Base-by-base conservation (phyloP, 2,113 vertebrate genomes). In the Laterallus jamaicensis region DNA sequence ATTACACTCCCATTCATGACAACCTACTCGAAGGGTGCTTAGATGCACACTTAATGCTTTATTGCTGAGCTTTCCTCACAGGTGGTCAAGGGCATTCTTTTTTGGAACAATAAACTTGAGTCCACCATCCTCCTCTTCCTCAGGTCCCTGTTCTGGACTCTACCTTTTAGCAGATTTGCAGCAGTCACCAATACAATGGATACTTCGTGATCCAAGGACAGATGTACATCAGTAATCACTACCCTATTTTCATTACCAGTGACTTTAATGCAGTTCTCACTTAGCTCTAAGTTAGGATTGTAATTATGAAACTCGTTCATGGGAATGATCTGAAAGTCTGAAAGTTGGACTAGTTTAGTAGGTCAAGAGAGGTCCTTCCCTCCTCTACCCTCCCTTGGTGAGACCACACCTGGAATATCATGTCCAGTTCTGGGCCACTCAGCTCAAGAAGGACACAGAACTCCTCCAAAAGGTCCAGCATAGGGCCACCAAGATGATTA, bases 1-100 rank as follows among this genome's bases (percentile, higher is more conserved):
- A 92, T 94, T 95, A 86, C n/a, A 62, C 77, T 88, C 67, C 28
- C 29, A 87, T 89, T 89, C 77, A 79, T 52, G 55, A 32, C 50
- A 86, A 58, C 40, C 24, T 93, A 73, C 85, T 89, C 81, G 91
- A 89, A 94, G 31, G 12, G 40, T 92, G 73, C 50, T 88, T 79
- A 91, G 50, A 64, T 64, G 67, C 55, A 76, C 42, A 37, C n/a
- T 89, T 89, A 82, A 49, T 42, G 49, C 35, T 64, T 95, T 95
- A 71, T 64, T 89, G 58, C 54, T 73, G 66, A 64, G 74, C 50
- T 76, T 94, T 92, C 58, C 66, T 84, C 66, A 42, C 40, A 66
- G 58, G 3, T 87, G 32, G 69, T 67, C 92, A 55, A 91, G 39
- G 69, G 54, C 28, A 84, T 86, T 88, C 50, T 54, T 78, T 55